Base-by-base conservation (phyloP, 2,888 invertebrate species). In the Unio delphinus region DNA sequence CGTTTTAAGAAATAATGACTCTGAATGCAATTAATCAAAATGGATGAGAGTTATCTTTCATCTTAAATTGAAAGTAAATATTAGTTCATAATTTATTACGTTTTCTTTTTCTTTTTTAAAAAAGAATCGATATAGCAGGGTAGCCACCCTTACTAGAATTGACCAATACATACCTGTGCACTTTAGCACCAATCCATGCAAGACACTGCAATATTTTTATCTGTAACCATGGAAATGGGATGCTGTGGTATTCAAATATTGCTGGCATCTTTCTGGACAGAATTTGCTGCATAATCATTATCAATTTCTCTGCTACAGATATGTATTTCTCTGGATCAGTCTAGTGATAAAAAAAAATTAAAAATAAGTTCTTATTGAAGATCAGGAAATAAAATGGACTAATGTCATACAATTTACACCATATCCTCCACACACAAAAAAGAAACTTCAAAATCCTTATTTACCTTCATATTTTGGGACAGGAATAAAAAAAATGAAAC, bases 191-290 rank as follows among this genome's bases (percentile, higher is more conserved):
- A 0, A 90, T 79, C 57, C 72, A 55, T 23, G 83, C 79, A 18
- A 90, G 77, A 45, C 87, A 75, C 72, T 83, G 82, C 4, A 90
- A 76, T 26, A 89, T 77, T 55, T 81, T 78, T 28, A 90, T 86
- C 72, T 88, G 88, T 67, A 89, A 72, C 89, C 89, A 90, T 65
- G 89, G 90, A 54, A 86, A 84, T n/a, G 89, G 89, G 45, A 89
- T 78, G 65, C 82, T 83, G 74, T 87, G 88, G 72, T 87, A 89
- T 58, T 87, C 87, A 81, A 83, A 87, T 56, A 82, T 82, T 8
- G 78, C 64, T 18, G 87, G 83, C 56, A 88, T 74, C 57, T 81
- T 83, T 15, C 85, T 70, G 20, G 79, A 70, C 26, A 86, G 67
- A 28, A 89, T 74, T 74, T 88, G 87, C n/a, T 78, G 69, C 55